Evolutionary conservation across 2,888 invertebrate species (phyloP).

Genomic region (Chorisops tibialis): DNA sequence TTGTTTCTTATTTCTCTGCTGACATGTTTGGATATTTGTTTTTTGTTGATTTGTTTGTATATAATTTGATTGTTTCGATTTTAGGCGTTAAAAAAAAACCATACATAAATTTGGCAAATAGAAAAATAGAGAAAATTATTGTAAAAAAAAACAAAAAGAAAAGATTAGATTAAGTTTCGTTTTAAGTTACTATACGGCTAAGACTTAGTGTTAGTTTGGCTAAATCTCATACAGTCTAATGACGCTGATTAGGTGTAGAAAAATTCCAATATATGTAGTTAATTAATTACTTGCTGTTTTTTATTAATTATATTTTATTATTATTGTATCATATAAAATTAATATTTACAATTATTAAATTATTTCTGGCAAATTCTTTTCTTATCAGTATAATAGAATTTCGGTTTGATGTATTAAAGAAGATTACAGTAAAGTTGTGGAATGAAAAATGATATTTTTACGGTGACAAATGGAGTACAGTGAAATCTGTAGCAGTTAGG

Average conservation of each 20-base stretch:
- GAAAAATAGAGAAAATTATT: too few relatives aligned
- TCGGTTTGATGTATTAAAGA: too few relatives aligned
- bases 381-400: too few relatives aligned
- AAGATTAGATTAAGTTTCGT: not conserved
- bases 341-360: too few relatives aligned
- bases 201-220: constrained; percentile 6
- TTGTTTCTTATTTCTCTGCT: not conserved
- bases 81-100: not conserved
- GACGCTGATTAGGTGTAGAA: constrained; percentile 38
- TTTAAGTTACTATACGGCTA: constrained; percentile 1
- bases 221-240: constrained; percentile 2
- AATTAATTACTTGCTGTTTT: constrained; percentile 42
- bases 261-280: constrained; percentile 51
- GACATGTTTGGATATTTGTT: too few relatives aligned
- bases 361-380: too few relatives aligned
- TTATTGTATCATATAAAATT: constrained; percentile 24
- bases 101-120: too few relatives aligned
- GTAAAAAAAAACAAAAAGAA: not conserved
- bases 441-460: too few relatives aligned
- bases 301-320: constrained; percentile 41
- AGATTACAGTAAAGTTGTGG: too few relatives aligned
- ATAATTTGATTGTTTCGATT: not conserved
- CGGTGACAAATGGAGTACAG: too few relatives aligned
- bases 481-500: too few relatives aligned
- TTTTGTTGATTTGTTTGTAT: not conserved